Evolutionary conservation across 2,888 invertebrate genomes (phyloP).

Genomic region (Timema cristinae): DNA sequence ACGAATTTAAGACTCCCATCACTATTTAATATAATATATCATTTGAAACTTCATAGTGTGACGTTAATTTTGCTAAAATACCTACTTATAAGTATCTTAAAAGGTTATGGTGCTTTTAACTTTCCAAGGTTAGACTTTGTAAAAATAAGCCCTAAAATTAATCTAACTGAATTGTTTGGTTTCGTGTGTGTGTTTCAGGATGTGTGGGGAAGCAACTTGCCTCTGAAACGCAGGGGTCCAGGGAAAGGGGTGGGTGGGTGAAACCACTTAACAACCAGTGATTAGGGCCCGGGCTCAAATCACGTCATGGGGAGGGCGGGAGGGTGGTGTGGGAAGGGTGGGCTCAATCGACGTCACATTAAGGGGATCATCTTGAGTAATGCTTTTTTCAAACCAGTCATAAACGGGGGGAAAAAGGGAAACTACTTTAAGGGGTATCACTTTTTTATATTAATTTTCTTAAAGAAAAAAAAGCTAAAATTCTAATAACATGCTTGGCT

Average conservation of each 20-base stretch:
- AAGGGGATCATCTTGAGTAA: not conserved
- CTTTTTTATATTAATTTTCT: not conserved
- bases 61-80: too few species aligned
- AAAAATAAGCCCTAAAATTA: not conserved
- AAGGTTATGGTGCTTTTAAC: too few species aligned
- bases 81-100: too few species aligned
- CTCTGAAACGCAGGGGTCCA: conserved; percentile 42
- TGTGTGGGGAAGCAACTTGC: conserved; percentile 27
- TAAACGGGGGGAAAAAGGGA: not conserved
- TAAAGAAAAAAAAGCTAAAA: conserved; percentile 12
- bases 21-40: too few species aligned
- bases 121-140: conserved; percentile 3
- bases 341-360: conserved; percentile 17
- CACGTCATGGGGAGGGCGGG: conserved; percentile 27
- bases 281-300: conserved; percentile 22
- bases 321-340: conserved; percentile 30
- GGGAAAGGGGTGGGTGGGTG: conserved; percentile 50
- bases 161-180: not conserved
- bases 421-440: conserved; percentile 24
- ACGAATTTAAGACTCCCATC: too few species aligned
- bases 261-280: conserved; percentile 42
- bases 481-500: conserved; percentile 1
- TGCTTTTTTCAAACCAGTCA: not conserved
- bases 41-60: too few species aligned
- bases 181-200: conserved; percentile 25